Evolutionary conservation across 2,888 invertebrate species (phyloP).

Genomic region (Peribatodes rhomboidaria): DNA sequence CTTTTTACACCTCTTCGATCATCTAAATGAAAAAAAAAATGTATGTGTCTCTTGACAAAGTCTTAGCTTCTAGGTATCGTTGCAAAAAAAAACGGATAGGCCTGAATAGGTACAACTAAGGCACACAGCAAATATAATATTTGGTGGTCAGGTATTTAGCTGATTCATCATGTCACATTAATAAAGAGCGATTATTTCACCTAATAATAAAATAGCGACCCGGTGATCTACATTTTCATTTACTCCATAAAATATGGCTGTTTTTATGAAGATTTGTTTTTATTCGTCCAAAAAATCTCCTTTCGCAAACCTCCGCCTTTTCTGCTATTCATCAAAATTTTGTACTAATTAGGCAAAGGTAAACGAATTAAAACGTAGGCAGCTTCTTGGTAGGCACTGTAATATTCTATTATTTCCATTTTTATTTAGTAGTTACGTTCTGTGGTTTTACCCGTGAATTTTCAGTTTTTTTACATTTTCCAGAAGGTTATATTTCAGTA

Average conservation of each 20-base stretch:
- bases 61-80: too few species aligned
- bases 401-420: neutral
- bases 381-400: neutral
- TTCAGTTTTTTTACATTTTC: neutral
- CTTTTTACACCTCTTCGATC: too few species aligned
- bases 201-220: neutral
- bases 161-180: neutral
- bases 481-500: too few species aligned
- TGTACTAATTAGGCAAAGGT: slow-evolving; percentile 37
- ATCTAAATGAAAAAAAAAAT: too few species aligned
- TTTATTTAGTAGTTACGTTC: neutral
- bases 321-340: slow-evolving; percentile 40
- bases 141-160: too few species aligned
- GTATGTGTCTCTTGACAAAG: too few species aligned
- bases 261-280: slow-evolving; percentile 46
- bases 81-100: too few species aligned
- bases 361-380: slow-evolving; percentile 19
- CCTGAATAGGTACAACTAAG: too few species aligned
- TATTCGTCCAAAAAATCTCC: slow-evolving; percentile 28
- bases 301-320: slow-evolving; percentile 20
- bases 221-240: neutral
- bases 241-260: slow-evolving; percentile 29
- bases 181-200: neutral
- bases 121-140: too few species aligned
- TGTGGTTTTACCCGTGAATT: neutral